Conservation (phyloP, 2,888 invertebrate species). For the Anorthoa munda region DNA sequence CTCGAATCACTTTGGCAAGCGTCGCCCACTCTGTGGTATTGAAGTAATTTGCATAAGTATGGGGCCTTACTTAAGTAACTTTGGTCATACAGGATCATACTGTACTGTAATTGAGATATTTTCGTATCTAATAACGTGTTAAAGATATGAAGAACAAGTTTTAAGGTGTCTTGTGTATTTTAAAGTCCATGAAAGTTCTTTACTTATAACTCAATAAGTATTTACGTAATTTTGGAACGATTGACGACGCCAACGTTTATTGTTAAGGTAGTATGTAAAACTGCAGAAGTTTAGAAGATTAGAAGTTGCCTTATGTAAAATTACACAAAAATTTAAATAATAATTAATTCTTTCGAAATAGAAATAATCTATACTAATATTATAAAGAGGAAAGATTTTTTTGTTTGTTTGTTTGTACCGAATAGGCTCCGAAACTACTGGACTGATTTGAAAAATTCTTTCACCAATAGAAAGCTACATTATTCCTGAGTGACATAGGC, state of each 20-base stretch:
- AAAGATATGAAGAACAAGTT: conserved; percentile 1
- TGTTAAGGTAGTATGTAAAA: background rate
- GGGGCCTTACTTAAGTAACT: conserved; percentile 28
- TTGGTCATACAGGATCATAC: conserved; percentile 1
- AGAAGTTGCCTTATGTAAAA: no score
- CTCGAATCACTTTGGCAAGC: conserved; percentile 37
- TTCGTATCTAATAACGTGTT: conserved; percentile 22
- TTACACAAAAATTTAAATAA: no score
- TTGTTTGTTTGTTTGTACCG: no score
- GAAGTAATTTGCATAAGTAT: conserved; percentile 44
- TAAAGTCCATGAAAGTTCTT: no score
- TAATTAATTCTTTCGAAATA: no score
- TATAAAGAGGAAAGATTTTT: no score
- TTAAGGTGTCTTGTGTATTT: conserved; percentile 9
- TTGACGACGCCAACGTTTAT: background rate
- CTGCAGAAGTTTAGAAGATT: no score
- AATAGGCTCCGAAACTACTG: no score
- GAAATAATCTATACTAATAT: no score
- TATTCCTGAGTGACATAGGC: no score
- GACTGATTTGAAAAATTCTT: no score
- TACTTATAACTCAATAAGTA: background rate
- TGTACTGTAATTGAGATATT: conserved; percentile 44
- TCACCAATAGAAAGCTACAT: no score
- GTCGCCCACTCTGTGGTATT: conserved; percentile 43
- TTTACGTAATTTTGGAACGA: background rate